Conservation (phyloP, 2,797 vertebrate genomes). For the Halcyon badia region DNA sequence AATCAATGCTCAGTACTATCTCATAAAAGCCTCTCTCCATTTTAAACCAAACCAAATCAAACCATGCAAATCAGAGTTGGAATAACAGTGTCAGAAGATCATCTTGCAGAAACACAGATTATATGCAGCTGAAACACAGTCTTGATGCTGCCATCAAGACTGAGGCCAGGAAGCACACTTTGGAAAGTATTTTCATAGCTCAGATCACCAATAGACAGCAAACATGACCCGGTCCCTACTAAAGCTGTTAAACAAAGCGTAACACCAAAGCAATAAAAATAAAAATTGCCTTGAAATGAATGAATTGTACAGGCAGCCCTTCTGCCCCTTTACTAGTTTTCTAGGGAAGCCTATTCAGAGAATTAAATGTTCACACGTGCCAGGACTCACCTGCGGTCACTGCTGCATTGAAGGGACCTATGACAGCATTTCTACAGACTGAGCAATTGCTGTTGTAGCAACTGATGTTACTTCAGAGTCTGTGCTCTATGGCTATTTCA, state of each 20-base stretch:
- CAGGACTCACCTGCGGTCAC: background rate
- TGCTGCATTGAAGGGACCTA: background rate
- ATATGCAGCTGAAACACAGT: background rate
- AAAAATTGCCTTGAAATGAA: background rate
- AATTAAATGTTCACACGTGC: fast-evolving
- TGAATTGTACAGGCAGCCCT: background rate
- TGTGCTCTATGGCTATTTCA: fast-evolving
- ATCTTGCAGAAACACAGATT: background rate
- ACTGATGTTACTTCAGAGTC: background rate
- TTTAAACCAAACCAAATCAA: background rate
- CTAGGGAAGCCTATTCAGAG: background rate
- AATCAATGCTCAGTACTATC: background rate
- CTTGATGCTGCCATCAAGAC: fast-evolving
- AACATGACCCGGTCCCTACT: background rate
- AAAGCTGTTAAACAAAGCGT: background rate
- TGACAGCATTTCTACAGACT: background rate
- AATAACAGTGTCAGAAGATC: background rate
- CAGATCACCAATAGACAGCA: background rate
- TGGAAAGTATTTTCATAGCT: background rate
- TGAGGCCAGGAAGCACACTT: background rate
- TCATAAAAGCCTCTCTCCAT: background rate
- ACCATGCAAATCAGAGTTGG: background rate
- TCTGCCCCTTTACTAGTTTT: background rate
- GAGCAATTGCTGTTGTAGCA: background rate
- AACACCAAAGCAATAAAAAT: background rate